Percentiles rank a stretch among this genome's conserved stretches.
Conservation (phyloP, 2,113 vertebrate genomes). For the Heteronetta atricapilla region DNA sequence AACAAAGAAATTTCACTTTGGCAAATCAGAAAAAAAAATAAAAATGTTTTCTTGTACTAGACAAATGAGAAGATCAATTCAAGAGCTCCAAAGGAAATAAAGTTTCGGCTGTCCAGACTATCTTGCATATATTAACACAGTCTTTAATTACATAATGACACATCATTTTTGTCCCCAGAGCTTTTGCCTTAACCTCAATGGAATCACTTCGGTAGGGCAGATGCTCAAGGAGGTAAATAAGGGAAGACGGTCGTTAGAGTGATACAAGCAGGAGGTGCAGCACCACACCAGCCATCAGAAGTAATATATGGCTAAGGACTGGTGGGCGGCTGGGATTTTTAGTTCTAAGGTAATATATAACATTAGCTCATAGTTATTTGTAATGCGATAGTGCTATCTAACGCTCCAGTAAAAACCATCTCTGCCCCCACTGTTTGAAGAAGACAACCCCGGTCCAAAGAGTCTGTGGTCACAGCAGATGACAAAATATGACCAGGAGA, state of each 20-base stretch:
- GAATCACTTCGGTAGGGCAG: background rate
- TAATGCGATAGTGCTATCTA: constrained; percentile 30
- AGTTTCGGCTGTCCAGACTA: background rate
- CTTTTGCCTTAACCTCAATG: constrained; percentile 12
- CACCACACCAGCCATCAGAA: background rate
- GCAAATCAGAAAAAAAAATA: background rate
- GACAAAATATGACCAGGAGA: background rate
- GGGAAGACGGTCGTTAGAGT: constrained; percentile 7
- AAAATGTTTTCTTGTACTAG: background rate
- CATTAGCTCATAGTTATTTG: constrained; percentile 54
- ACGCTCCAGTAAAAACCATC: constrained; percentile 1
- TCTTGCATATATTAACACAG: background rate
- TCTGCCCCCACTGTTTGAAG: background rate
- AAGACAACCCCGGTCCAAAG: background rate
- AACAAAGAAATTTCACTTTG: constrained; percentile 23
- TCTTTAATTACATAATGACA: constrained; percentile 34
- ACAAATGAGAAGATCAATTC: background rate
- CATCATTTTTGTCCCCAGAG: background rate
- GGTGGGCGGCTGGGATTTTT: constrained; percentile 22
- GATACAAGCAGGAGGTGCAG: constrained; percentile 24
- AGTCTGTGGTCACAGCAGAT: constrained; percentile 6
- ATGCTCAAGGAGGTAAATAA: constrained; percentile 23
- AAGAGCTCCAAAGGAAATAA: background rate
- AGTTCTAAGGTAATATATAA: constrained; percentile 45
- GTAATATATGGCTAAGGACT: constrained; percentile 50